Evolutionary conservation across 2,888 invertebrate species (phyloP), one percentile per base, ranked within the genome.

Genomic region (Lepidocyrtinus sp.): DNA sequence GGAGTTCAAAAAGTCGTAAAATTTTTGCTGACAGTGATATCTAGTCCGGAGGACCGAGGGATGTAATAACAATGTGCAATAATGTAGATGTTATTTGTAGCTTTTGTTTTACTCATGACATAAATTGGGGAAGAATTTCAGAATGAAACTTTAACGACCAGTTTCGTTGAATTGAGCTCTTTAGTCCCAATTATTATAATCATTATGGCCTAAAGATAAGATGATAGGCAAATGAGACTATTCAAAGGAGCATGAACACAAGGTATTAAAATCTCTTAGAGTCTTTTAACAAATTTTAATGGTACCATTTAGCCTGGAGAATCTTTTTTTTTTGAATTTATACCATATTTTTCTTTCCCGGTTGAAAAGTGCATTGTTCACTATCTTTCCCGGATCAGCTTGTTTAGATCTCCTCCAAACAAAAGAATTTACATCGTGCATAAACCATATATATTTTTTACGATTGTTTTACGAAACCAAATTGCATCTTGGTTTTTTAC

Each of bases 21-120:
- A 69, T 62, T 64, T 50, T 68, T 45, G 36, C 68, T 72, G 68
- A 67, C 72, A 72, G 67, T 67, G 71, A 64, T 71, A 77, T 64
- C 71, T 65, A 77, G 71, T 71, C 65, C 55, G 21, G 72, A 12
- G 36, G 36, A 36, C 36, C 12, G 36, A 36, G 12, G 5, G 36
- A 36, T 7, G 72, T 65, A 71, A 77, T 76, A 70, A 62, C 70
- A 69, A 36, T 36, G 12, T 36, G 36, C 36, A 36, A 55, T 76
- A 76, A 76, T 76, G 75, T 70, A 70, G 75, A 62, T 76, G 75
- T 76, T 76, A 70, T 70, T 76, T 76, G 75, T 64, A 69, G 59
- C 24, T 69, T 21, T 36, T 36, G 36, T 36, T 36, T 36, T 36
- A 36, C 36, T 5, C 5, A 36, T 36, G 36, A 36, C 36, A 36